phyloP scores from a whole-genome alignment of 2,797 vertebrate genomes.

The Sibirionetta formosa region DNA sequence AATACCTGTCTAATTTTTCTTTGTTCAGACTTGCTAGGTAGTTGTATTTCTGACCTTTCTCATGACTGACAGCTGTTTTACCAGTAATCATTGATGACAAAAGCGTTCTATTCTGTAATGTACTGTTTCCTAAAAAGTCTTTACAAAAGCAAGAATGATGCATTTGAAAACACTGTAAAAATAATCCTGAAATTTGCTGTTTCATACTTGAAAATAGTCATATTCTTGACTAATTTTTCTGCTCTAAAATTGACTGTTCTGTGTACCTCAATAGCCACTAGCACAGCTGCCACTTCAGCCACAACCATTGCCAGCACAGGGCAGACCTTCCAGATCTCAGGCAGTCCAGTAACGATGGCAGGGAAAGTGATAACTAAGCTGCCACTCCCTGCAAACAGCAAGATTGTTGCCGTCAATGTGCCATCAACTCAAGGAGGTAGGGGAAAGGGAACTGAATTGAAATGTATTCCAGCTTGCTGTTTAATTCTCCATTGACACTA shows the following conservation, averaged over 20 bases:
- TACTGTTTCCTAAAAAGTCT: not conserved
- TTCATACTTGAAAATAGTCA: slow-evolving; percentile 56
- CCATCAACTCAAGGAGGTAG: slow-evolving; percentile 97
- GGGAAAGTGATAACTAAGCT: slow-evolving; percentile 98
- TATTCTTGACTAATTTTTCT: slow-evolving; percentile 54
- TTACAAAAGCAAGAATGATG: slow-evolving; percentile 5
- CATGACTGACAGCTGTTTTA: slow-evolving; percentile 4
- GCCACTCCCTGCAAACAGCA: slow-evolving; percentile 98
- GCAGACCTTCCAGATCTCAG: slow-evolving; percentile 97
- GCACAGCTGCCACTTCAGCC: slow-evolving; percentile 90
- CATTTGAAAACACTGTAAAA: slow-evolving; percentile 13
- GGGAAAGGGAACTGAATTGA: slow-evolving; percentile 65
- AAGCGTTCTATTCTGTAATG: not conserved
- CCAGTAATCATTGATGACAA: not conserved
- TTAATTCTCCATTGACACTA: slow-evolving; percentile 76
- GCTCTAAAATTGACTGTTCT: slow-evolving; percentile 71
- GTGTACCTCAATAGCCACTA: slow-evolving; percentile 89
- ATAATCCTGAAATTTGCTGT: slow-evolving; percentile 47
- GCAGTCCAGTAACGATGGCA: slow-evolving; percentile 92
- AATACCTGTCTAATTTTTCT: not conserved
- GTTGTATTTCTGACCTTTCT: slow-evolving; percentile 33
- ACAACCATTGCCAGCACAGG: slow-evolving; percentile 90
- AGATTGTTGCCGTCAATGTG: slow-evolving; percentile 97
- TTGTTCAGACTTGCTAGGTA: not conserved
- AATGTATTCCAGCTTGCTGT: slow-evolving; percentile 65